phyloP scores from a whole-genome alignment of 1,140 invertebrate species.

The Magallana gigas region DNA sequence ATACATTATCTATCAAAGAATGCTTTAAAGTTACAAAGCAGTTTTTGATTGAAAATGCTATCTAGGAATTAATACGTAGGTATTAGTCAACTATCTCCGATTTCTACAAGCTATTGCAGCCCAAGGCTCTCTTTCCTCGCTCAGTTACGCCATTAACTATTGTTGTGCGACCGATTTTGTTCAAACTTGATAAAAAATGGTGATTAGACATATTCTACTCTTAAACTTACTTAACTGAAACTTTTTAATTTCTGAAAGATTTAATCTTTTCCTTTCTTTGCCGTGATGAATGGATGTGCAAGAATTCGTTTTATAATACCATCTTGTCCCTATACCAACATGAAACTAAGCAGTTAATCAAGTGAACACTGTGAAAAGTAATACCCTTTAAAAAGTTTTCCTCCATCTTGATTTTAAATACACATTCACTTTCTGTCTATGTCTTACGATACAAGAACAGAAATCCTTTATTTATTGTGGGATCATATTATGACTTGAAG shows the following conservation, averaged over 20 bases:
- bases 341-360: not conserved
- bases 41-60: constrained; percentile 6
- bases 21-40: constrained; percentile 34
- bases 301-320: not conserved
- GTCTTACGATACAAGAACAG: not conserved
- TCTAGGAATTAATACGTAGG: constrained; percentile 18
- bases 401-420: constrained; percentile 19
- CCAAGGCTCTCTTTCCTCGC: constrained; percentile 10
- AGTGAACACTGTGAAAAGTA: not conserved
- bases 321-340: not conserved
- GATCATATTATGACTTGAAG: constrained; percentile 28
- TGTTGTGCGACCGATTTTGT: constrained; percentile 28
- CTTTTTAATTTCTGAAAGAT: constrained; percentile 30
- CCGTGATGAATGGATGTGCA: not conserved
- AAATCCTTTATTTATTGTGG: constrained; percentile 28
- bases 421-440: constrained; percentile 13
- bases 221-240: constrained; percentile 13
- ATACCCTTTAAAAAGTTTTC: not conserved
- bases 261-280: constrained; percentile 21
- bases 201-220: constrained; percentile 24
- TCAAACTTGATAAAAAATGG: constrained; percentile 21
- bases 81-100: constrained; percentile 36
- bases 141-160: constrained; percentile 25
- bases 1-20: constrained; percentile 23
- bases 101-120: constrained; percentile 10